phyloP scores from a whole-genome alignment of 2,888 invertebrate species.

The Ectemnius continuus region DNA sequence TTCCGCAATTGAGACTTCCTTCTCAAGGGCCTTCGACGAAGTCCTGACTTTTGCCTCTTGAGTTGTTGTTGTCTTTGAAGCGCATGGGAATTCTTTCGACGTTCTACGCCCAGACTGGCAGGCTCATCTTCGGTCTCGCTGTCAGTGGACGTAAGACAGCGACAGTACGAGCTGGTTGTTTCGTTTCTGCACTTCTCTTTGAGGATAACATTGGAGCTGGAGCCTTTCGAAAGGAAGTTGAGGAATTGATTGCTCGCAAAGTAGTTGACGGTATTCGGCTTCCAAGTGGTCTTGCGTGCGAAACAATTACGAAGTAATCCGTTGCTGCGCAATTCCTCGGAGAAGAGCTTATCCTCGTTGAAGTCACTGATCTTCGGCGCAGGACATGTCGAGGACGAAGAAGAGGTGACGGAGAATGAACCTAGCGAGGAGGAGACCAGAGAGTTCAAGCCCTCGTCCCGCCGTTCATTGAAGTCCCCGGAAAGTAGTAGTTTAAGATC shows the following conservation, averaged over 20 bases:
- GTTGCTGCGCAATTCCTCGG: constrained; percentile 67
- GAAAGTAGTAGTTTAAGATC: constrained; percentile 77
- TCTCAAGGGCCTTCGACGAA: constrained; percentile 71
- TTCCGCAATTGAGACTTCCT: constrained; percentile 72
- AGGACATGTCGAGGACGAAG: constrained; percentile 58
- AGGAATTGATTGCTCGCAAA: constrained; percentile 74
- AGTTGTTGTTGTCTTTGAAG: constrained; percentile 50
- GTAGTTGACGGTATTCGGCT: constrained; percentile 62
- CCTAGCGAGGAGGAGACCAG: constrained; percentile 60
- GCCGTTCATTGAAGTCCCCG: constrained; percentile 77
- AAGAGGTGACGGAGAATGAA: constrained; percentile 64
- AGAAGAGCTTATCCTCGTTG: constrained; percentile 75
- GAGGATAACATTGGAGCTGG: constrained; percentile 16
- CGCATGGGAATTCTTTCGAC: constrained; percentile 30
- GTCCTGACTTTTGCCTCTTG: constrained; percentile 59
- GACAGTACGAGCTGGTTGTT: constrained; percentile 42
- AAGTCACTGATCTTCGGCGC: constrained; percentile 75
- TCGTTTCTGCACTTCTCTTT: constrained; percentile 46
- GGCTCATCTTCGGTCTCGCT: constrained; percentile 63
- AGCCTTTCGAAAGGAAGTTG: constrained; percentile 67
- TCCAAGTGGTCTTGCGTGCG: constrained; percentile 61
- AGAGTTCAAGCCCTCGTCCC: constrained; percentile 50
- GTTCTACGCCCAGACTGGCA: constrained; percentile 27
- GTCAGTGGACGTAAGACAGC: constrained; percentile 70
- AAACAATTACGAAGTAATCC: constrained; percentile 48